Base-by-base conservation (phyloP, 2,113 vertebrate genomes). In the Nothocercus nigrocapillus region DNA sequence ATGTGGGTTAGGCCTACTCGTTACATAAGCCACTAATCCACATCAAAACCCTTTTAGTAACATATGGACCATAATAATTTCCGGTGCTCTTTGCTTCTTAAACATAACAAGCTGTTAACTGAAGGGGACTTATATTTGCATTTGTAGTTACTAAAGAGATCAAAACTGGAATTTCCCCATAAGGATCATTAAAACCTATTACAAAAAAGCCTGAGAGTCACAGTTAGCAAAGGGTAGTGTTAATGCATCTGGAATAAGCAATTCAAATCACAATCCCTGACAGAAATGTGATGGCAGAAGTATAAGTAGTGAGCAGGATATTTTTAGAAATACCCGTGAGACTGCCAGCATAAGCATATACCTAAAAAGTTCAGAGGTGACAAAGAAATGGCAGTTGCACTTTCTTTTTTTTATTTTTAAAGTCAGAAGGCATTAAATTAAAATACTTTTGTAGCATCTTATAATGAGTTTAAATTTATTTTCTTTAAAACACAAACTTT, bases 11-110 rank as follows among this genome's bases (percentile, higher is more conserved):
- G 88, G 45, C 32, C 56, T 32, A 36, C 36, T 15, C 1, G 0
- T 97, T 97, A 92, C 68, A 69, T 97, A 97, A 97, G 4, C 40
- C 47, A n/a, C 68, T 96, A 97, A 97, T 95, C 94, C 90, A 42
- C 76, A 79, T 66, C n/a, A 88, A 97, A 96, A 66, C 40, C 76
- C 82, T 76, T 95, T 94, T 54, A 88, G 91, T 15, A 95, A 78
- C 96, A 96, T 96, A 97, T 96, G 95, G 94, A 28, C 93, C 51
- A 36, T 13, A 75, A 75, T 73, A 87, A 96, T 92, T 96, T 82
- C 89, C 85, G 16, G 80, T 24, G 82, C 76, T 92, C 94, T 80
- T 56, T 88, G 45, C 58, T 90, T 89, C 90, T 78, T 42, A 27
- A 68, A 67, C 69, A 47, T 78, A 94, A 91, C 80, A 58, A 96